These are phyloP conservation scores for Pogonus chalceus DNA, from an alignment of 1,140 invertebrate genomes.

Conservation along the genomic window DNA sequence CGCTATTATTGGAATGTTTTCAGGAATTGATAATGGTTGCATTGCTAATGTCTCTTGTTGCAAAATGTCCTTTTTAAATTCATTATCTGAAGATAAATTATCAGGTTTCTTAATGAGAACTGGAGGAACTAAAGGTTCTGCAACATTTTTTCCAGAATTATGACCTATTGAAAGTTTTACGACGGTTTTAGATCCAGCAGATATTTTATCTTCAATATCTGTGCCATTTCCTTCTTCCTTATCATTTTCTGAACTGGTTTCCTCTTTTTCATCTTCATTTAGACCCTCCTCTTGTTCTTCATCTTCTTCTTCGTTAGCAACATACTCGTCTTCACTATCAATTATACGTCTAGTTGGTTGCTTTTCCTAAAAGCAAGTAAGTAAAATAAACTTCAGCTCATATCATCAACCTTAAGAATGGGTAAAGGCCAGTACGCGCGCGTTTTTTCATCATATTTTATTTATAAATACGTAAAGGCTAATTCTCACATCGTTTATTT, in stretches of 20 bases:
- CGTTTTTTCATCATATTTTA: too few relatives aligned
- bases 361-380: conserved; percentile 1
- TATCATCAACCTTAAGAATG: too few relatives aligned
- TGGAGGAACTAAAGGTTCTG: too few relatives aligned
- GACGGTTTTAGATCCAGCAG: too few relatives aligned
- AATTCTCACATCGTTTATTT: neutral
- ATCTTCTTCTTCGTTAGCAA: conserved; percentile 37
- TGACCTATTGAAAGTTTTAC: too few relatives aligned
- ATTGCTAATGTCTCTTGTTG: neutral
- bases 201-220: too few relatives aligned
- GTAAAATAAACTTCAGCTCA: too few relatives aligned
- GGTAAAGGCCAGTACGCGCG: too few relatives aligned
- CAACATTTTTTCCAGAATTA: too few relatives aligned
- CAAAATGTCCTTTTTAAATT: neutral
- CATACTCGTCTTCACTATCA: conserved; percentile 47
- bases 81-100: neutral
- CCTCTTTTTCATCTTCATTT: conserved; percentile 19
- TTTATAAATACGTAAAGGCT: too few relatives aligned
- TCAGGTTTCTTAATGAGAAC: too few relatives aligned
- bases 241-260: conserved; percentile 5
- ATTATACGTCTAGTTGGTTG: conserved; percentile 16
- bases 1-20: conserved; percentile 3
- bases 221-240: too few relatives aligned
- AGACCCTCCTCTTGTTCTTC: conserved; percentile 24
- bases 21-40: neutral